Conservation (phyloP, 2,888 invertebrate species). For the Cetonia aurata region DNA sequence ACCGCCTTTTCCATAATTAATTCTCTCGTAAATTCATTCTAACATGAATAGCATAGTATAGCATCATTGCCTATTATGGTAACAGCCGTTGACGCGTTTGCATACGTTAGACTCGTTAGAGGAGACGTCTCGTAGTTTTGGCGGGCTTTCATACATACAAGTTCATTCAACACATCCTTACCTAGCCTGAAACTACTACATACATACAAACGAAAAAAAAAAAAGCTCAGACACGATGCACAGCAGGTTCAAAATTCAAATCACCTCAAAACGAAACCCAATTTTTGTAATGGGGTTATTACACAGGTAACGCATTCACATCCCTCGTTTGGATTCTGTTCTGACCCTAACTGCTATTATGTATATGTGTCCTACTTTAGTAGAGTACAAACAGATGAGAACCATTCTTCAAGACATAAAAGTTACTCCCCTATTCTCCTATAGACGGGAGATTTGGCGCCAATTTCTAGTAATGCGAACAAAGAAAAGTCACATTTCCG, state of each 20-base stretch:
- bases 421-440: constrained; percentile 23
- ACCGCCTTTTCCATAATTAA: too few relatives aligned
- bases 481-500: constrained; percentile 33
- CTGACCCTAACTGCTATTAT: constrained; percentile 30
- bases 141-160: constrained; percentile 17
- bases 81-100: too few relatives aligned
- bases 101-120: constrained; percentile 10
- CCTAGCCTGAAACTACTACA: not conserved
- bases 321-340: constrained; percentile 20
- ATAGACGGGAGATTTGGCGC: constrained; percentile 26
- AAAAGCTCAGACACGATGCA: not conserved
- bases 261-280: constrained; percentile 37
- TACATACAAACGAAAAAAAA: not conserved
- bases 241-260: constrained; percentile 37
- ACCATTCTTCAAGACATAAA: constrained; percentile 25
- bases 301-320: constrained; percentile 19
- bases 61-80: not conserved
- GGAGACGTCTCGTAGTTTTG: constrained; percentile 6
- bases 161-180: constrained; percentile 7
- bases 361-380: not conserved
- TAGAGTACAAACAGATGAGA: constrained; percentile 11
- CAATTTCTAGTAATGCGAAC: constrained; percentile 25
- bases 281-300: constrained; percentile 42
- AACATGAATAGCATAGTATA: not conserved
- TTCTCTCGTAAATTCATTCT: too few relatives aligned